Percentiles rank a stretch among this genome's conserved stretches.
These are phyloP conservation scores for Oceanites oceanicus DNA, from an alignment of 2,113 vertebrate species.

Conservation along the genomic window DNA sequence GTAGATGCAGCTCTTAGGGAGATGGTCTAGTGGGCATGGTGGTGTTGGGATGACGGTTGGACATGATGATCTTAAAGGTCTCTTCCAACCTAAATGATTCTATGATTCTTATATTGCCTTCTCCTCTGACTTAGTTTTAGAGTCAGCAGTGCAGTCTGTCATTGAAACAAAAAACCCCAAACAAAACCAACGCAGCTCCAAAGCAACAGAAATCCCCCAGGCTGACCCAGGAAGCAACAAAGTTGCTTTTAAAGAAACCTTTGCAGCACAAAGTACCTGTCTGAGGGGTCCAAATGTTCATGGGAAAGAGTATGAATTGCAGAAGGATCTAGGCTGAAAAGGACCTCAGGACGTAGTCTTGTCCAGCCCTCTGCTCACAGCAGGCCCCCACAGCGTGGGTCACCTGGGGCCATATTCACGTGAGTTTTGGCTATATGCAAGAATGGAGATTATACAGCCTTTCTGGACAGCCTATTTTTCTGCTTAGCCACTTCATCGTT, in stretches of 20 bases:
- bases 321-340: neutral
- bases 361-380: neutral
- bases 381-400: neutral
- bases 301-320: neutral
- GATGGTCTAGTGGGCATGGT: too few relatives aligned
- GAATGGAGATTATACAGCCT: neutral
- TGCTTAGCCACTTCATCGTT: neutral
- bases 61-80: too few relatives aligned
- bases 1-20: too few relatives aligned
- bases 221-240: neutral
- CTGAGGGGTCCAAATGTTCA: accelerated
- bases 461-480: neutral
- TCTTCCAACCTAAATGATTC: too few relatives aligned
- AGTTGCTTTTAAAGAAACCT: neutral
- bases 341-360: neutral
- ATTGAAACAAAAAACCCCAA: neutral
- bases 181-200: neutral
- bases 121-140: neutral
- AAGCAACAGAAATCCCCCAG: neutral
- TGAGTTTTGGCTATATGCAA: neutral
- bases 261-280: neutral
- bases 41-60: too few relatives aligned
- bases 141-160: neutral
- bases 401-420: accelerated
- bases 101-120: neutral